Conservation (phyloP, 2,797 vertebrate genomes). For the Heliangelus exortis region DNA sequence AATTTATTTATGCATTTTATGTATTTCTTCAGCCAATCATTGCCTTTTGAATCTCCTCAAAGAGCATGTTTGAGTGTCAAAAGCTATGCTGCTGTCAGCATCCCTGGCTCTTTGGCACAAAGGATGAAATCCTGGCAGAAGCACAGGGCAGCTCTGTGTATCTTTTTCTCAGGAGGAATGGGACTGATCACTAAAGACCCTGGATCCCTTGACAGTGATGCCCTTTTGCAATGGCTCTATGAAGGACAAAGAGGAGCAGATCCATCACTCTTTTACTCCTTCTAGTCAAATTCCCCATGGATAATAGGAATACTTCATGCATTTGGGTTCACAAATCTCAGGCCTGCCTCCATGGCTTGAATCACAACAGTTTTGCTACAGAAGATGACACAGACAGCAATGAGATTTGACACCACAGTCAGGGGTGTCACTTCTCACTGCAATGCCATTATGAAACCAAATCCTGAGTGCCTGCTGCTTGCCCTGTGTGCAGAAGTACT, state of each 20-base stretch:
- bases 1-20: neutral
- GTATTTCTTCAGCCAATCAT: neutral
- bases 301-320: neutral
- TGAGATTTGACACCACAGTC: neutral
- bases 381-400: neutral
- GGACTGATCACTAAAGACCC: accelerated
- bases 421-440: neutral
- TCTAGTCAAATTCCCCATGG: neutral
- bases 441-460: neutral
- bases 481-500: neutral
- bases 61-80: neutral
- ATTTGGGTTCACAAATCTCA: neutral
- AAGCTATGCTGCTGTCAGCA: neutral
- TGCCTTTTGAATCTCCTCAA: neutral
- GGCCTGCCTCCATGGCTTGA: neutral
- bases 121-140: neutral
- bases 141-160: neutral
- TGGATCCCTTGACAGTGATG: neutral
- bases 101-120: neutral
- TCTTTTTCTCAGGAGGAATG: neutral
- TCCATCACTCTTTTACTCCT: neutral
- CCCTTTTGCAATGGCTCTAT: neutral
- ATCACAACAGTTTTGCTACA: neutral
- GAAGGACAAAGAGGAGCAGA: neutral
- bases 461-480: neutral